These are phyloP conservation scores for Psittacara wagleri DNA, from an alignment of 2,113 vertebrate species.

Conservation along the genomic window DNA sequence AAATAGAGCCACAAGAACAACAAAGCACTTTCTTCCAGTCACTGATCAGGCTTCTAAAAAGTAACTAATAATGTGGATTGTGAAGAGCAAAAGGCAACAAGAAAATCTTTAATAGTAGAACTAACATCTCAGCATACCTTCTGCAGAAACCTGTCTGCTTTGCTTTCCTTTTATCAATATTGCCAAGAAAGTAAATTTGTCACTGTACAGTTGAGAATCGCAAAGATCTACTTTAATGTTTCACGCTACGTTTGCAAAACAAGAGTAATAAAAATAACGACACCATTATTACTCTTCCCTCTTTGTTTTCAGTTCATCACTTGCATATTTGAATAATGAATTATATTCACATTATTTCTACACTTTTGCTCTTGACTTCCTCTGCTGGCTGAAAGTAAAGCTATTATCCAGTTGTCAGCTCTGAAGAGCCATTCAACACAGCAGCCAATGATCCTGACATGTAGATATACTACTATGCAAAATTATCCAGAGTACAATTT, in stretches of 20 bases:
- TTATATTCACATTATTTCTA: slow-evolving; percentile 94
- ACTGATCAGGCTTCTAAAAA: slow-evolving; percentile 23
- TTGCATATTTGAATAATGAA: slow-evolving; percentile 98
- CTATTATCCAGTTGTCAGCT: slow-evolving; percentile 95
- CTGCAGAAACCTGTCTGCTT: slow-evolving; percentile 70
- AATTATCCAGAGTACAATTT: slow-evolving; percentile 76
- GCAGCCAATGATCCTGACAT: slow-evolving; percentile 83
- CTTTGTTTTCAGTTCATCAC: slow-evolving; percentile 84
- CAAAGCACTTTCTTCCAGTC: slow-evolving; percentile 19
- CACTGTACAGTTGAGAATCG: slow-evolving; percentile 71
- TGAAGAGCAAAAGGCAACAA: slow-evolving; percentile 37
- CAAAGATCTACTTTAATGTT: slow-evolving; percentile 79
- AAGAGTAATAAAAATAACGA: slow-evolving; percentile 96
- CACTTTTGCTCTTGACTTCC: slow-evolving; percentile 88
- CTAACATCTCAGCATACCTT: slow-evolving; percentile 66
- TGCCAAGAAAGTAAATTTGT: slow-evolving; percentile 74
- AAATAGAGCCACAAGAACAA: slow-evolving; percentile 34
- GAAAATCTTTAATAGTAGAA: slow-evolving; percentile 61
- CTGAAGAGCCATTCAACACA: slow-evolving; percentile 75
- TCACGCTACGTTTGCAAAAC: slow-evolving; percentile 85
- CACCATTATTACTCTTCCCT: slow-evolving; percentile 89
- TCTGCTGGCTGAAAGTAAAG: slow-evolving; percentile 88
- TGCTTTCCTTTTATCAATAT: slow-evolving; percentile 75
- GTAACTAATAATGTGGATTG: slow-evolving; percentile 55
- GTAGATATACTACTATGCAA: slow-evolving; percentile 76